These are phyloP conservation scores for Catharus minimus DNA, from an alignment of 2,113 vertebrate genomes.

Conservation along the genomic window DNA sequence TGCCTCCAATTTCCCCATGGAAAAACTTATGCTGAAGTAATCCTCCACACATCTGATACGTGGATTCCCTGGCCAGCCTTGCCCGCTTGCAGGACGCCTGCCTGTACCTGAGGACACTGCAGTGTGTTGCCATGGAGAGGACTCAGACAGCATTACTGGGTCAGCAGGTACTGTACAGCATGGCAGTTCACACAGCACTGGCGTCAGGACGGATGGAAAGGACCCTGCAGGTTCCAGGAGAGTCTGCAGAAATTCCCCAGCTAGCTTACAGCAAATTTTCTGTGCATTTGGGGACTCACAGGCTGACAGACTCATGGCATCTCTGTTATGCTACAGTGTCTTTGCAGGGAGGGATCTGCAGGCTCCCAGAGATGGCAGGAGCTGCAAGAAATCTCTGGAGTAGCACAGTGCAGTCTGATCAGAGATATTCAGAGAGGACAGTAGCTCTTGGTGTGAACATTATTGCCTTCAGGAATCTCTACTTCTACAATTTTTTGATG, in stretches of 20 bases:
- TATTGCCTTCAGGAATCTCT: neutral
- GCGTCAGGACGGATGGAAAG: neutral
- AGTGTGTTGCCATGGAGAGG: slow-evolving; percentile 60
- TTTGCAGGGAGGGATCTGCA: neutral
- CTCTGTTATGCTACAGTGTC: neutral
- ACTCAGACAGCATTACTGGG: neutral
- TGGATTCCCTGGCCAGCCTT: neutral
- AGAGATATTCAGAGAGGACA: neutral
- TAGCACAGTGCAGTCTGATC: neutral
- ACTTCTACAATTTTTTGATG: neutral
- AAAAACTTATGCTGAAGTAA: neutral
- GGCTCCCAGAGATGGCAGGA: neutral
- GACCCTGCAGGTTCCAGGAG: neutral
- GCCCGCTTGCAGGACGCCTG: neutral
- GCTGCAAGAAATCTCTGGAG: neutral
- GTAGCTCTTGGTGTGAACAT: neutral
- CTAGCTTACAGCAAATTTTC: neutral
- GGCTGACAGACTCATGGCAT: neutral
- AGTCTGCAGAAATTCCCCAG: neutral
- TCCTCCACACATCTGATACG: neutral
- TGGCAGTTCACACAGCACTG: rapidly evolving
- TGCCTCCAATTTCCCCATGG: neutral
- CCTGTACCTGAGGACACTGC: neutral
- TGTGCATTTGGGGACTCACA: rapidly evolving
- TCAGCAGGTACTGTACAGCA: neutral